Conservation (phyloP, 1,140 invertebrate genomes). For the Chymomyza costata region DNA sequence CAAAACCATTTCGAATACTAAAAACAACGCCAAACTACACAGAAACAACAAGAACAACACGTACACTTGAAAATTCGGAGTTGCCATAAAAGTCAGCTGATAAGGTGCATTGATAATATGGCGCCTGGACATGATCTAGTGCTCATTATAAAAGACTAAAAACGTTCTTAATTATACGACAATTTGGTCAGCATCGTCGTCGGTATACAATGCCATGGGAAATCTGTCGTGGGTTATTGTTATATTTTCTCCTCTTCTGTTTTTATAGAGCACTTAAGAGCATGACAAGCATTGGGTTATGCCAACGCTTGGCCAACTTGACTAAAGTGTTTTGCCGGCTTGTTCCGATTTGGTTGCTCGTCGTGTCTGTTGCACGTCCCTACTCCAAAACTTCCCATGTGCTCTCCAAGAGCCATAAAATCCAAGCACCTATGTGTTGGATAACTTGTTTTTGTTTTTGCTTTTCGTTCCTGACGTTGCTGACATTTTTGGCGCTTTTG, state of each 20-base stretch:
- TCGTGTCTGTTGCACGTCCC: constrained; percentile 34
- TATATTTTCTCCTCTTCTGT: constrained; percentile 17
- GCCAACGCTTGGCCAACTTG: constrained; percentile 9
- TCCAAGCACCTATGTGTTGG: constrained; percentile 7
- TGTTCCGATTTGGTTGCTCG: constrained; percentile 31
- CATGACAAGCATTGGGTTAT: constrained; percentile 7
- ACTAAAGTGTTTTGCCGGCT: constrained; percentile 45
- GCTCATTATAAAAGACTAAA: constrained; percentile 36
- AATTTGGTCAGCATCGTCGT: constrained; percentile 16
- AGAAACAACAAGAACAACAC: too few relatives aligned
- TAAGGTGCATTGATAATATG: constrained; percentile 29
- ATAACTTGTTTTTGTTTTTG: too few relatives aligned
- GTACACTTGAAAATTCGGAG: neutral
- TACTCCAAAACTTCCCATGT: too few relatives aligned
- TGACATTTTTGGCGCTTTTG: constrained; percentile 26
- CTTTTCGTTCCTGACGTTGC: neutral
- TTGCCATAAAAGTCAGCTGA: constrained; percentile 18
- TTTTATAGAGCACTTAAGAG: constrained; percentile 46
- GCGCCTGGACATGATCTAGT: constrained; percentile 36
- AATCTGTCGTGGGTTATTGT: too few relatives aligned
- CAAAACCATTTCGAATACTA: too few relatives aligned
- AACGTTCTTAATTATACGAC: constrained; percentile 35
- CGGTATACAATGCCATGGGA: too few relatives aligned
- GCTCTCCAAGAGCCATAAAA: constrained; percentile 31
- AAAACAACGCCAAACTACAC: too few relatives aligned